Base-by-base conservation (phyloP, 2,888 invertebrate species). In the Tricholauxania praeusta region DNA sequence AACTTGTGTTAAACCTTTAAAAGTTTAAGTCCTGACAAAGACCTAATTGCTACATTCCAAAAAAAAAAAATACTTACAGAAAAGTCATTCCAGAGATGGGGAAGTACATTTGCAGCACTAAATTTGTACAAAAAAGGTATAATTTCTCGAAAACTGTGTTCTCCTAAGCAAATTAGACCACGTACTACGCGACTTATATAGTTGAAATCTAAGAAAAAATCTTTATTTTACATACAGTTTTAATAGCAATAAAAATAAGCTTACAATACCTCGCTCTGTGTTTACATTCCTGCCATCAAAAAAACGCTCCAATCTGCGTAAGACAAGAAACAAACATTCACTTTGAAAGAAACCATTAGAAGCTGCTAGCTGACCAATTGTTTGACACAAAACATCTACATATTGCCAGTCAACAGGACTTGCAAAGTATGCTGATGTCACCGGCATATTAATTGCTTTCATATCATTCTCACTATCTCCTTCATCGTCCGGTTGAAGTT, bases 101-200 rank as follows among this genome's bases (percentile, higher is more conserved):
- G 84, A 0, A 87, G 85, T 19, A 85, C 76, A 19, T 80, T 75
- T 2, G 80, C 75, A 0, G 79, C 78, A 49, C 84, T 81, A 12
- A 87, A 76, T 73, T 85, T 83, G 71, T 85, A 82, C 28, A 86
- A 81, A 63, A 81, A 88, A 1, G 85, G 84, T 73, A 86, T 84
- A 64, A 88, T 82, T 75, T 88, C 87, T 0, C 88, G 79, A 60
- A 86, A 86, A 2, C 87, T 87, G 66, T 82, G 85, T 72, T 87
- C 87, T 0, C 88, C 87, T 17, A 88, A 48, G 2, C 83, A 80
- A 32, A 84, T 81, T 0, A 88, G 78, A 12, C 85, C 86, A 1
- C 85, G 80, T 10, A 85, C 73, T 5, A 83, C 81, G 3, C 87
- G 80, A 69, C 84, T 85, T 12, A 88, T 78, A 70, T 84, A 86